Base-by-base conservation (phyloP, 2,113 vertebrate genomes). In the Tonatia bakeri region DNA sequence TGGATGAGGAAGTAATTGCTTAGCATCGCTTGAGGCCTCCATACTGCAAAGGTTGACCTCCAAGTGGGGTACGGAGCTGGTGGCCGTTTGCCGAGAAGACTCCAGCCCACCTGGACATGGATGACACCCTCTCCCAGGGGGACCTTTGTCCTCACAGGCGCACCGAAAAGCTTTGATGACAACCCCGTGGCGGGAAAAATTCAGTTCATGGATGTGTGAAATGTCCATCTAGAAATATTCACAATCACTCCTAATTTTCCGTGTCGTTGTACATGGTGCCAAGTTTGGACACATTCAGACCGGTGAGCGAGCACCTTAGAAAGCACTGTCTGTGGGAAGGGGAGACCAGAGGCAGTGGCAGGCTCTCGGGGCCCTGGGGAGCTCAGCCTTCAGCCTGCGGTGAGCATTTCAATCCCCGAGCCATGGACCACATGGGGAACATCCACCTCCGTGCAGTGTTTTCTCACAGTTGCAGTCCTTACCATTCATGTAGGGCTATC, bases 361-460 rank as follows among this genome's bases (percentile, higher is more conserved):
- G 9, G 45, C 50, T 64, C 38, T 70, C 40, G 47, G 70, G 43
- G 73, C 50, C 65, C 13, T 7, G 22, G 38, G 11, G 5, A 54
- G 5, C 50, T 79, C 17, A 50, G 19, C 13, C 0, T 19, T 38
- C 38, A 77, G 17, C 33, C 83, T 47, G 3, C 43, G 26, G 45
- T 67, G 67, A 54, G 89, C 36, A 40, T 3, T 20, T 40, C 50
- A 69, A 28, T 91, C 50, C 12, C 72, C 65, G 5, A 19, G 24
- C 87, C 36, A 38, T 31, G 13, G 43, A 75, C 36, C 61, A 31
- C 26, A 24, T 0, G 9, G 12, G 36, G 69, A 38, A 8, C 40
- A n/a, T 22, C 9, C 16, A 38, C 0, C 0, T 16, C 31, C 15
- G 0, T 2, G 28, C 8, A 65, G 0, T 33, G 0, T 24, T 50